A percentile compares a stretch with the other conserved stretches of the same genome.
Evolutionary conservation across 2,113 vertebrate species (phyloP).

Genomic region (Theristicus caerulescens): DNA sequence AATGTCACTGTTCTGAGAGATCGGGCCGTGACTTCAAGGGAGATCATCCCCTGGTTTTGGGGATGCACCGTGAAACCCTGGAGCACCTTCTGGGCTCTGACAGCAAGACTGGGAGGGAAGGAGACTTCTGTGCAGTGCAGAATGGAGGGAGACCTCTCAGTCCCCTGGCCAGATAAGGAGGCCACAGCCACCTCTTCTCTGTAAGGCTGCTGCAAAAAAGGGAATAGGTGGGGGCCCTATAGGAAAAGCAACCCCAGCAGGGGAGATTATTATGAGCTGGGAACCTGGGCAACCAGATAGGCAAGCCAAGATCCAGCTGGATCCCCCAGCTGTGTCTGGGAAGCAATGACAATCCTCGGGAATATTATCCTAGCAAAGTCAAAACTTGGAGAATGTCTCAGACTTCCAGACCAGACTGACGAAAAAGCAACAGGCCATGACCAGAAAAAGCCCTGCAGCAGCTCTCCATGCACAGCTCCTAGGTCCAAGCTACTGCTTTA

Average conservation of each 20-base stretch:
- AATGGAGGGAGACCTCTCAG: not conserved
- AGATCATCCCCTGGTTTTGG: not conserved
- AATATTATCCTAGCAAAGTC: not conserved
- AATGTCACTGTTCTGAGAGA: not conserved
- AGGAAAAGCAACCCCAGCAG: not conserved
- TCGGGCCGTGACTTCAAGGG: not conserved
- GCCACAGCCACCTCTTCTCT: rapidly evolving
- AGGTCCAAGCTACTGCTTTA: not conserved
- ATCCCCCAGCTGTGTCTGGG: not conserved
- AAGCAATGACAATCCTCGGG: not conserved
- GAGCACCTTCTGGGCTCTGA: not conserved
- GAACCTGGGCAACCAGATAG: not conserved
- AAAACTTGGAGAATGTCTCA: not conserved
- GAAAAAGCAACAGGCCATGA: not conserved
- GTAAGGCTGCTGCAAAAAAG: not conserved
- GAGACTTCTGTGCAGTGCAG: not conserved
- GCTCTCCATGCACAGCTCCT: not conserved
- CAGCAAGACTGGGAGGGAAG: not conserved
- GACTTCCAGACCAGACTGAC: not conserved
- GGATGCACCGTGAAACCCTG: not conserved
- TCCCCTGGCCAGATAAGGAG: not conserved
- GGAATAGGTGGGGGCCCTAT: not conserved
- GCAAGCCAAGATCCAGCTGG: not conserved
- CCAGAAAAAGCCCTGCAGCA: not conserved
- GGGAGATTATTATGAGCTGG: not conserved